Conservation (phyloP, 2,888 invertebrate genomes). For the Suillia variegata region DNA sequence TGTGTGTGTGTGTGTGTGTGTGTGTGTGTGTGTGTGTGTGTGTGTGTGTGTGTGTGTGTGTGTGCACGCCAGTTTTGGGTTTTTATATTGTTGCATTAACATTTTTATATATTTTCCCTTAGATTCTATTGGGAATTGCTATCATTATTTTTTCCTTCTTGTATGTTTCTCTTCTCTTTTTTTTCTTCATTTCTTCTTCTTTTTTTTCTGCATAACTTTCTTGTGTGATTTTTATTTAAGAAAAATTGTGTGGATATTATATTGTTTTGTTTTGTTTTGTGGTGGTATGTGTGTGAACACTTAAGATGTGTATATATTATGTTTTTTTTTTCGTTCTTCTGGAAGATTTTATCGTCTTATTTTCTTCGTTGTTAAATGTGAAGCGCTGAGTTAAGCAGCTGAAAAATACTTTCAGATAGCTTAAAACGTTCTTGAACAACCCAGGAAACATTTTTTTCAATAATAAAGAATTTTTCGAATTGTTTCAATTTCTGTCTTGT, state of each 20-base stretch:
- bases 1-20: too few relatives aligned
- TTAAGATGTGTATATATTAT: too few relatives aligned
- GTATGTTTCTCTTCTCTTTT: constrained; percentile 20
- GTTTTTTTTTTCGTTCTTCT: too few relatives aligned
- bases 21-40: too few relatives aligned
- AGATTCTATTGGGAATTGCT: constrained; percentile 40
- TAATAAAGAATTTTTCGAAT: too few relatives aligned
- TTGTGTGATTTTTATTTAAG: constrained; percentile 7
- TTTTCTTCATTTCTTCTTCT: constrained; percentile 18
- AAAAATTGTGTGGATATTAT: not conserved
- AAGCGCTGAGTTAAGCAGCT: too few relatives aligned
- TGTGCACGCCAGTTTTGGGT: constrained; percentile 35
- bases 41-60: constrained; percentile 28
- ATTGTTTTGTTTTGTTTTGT: constrained; percentile 19
- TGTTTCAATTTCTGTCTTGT: too few relatives aligned
- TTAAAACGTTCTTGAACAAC: too few relatives aligned
- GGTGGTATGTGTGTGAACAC: constrained; percentile 44
- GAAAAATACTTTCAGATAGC: too few relatives aligned
- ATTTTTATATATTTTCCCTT: constrained; percentile 20
- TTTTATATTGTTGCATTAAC: constrained; percentile 17
- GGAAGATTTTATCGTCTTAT: too few relatives aligned
- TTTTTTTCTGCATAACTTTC: constrained; percentile 22
- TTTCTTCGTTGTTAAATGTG: too few relatives aligned
- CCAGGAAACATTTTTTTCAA: too few relatives aligned
- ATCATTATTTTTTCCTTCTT: constrained; percentile 32